phyloP scores from a whole-genome alignment of 2,888 invertebrate species.

The Minunthozetes semirufus region DNA sequence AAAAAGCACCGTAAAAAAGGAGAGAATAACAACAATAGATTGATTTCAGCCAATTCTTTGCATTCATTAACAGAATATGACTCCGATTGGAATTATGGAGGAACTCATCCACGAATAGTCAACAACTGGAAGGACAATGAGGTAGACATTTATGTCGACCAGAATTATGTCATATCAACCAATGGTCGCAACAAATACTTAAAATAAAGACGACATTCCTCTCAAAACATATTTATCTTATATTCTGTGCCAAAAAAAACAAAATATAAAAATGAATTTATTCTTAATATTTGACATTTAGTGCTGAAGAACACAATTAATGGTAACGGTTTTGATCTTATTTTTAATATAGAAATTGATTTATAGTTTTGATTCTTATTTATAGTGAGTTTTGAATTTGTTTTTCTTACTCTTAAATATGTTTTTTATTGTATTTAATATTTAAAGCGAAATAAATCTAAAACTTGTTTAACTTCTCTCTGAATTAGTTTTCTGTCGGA shows the following conservation, averaged over 20 bases:
- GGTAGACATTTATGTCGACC: conserved; percentile 89
- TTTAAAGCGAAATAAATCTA: neutral
- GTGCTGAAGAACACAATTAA: too few relatives aligned
- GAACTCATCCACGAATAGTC: conserved; percentile 36
- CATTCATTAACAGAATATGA: conserved; percentile 60
- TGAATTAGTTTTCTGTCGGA: neutral
- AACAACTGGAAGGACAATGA: conserved; percentile 82
- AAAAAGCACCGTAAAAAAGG: conserved; percentile 39
- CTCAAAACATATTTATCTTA: neutral
- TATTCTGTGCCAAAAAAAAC: conserved; percentile 23
- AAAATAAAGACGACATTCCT: neutral
- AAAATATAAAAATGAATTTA: neutral
- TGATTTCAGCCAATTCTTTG: conserved; percentile 38
- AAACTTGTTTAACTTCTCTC: neutral
- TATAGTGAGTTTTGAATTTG: too few relatives aligned
- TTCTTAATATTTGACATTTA: neutral
- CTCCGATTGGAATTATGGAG: conserved; percentile 54
- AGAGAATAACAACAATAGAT: conserved; percentile 37
- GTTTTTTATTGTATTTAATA: neutral
- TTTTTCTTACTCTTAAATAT: neutral
- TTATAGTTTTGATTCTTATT: too few relatives aligned
- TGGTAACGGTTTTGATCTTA: too few relatives aligned
- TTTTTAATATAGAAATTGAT: too few relatives aligned
- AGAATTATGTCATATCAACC: conserved; percentile 58
- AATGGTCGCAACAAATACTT: conserved; percentile 12